Percentiles rank a stretch among this genome's conserved stretches.
These are phyloP conservation scores for Drosophila pullipes DNA, from an alignment of 2,888 invertebrate genomes.

Conservation along the genomic window DNA sequence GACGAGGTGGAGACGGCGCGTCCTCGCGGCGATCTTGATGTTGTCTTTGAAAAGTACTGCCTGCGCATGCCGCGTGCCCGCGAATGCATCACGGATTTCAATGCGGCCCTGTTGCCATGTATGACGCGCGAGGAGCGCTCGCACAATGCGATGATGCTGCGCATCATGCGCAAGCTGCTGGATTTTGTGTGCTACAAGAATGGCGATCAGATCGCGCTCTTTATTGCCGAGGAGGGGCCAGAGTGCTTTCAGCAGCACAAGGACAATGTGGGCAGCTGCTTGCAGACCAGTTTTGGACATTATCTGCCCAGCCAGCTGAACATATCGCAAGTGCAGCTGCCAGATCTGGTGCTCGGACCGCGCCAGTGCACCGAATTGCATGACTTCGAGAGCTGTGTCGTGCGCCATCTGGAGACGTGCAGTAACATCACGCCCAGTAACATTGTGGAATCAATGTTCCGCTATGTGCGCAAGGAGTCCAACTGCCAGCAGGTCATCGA, in stretches of 20 bases:
- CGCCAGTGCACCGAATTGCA: conserved; percentile 82
- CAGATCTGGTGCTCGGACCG: conserved; percentile 88
- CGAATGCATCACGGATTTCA: conserved; percentile 88
- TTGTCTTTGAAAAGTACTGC: conserved; percentile 91
- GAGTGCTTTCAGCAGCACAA: conserved; percentile 89
- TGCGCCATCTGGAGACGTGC: conserved; percentile 87
- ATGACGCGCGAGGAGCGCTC: conserved; percentile 87
- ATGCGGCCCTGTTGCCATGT: conserved; percentile 88
- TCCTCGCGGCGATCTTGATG: conserved; percentile 88
- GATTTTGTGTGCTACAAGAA: conserved; percentile 91
- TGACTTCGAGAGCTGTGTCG: conserved; percentile 77
- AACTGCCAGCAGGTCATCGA: conserved; percentile 86
- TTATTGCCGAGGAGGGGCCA: conserved; percentile 91
- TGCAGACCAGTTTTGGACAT: conserved; percentile 87
- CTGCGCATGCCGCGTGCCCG: conserved; percentile 85
- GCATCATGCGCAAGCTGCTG: conserved; percentile 86
- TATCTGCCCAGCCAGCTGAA: conserved; percentile 85
- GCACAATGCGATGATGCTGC: conserved; percentile 88
- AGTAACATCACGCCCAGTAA: conserved; percentile 91
- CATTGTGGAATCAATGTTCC: conserved; percentile 91
- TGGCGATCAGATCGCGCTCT: conserved; percentile 92
- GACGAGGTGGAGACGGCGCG: conserved; percentile 89
- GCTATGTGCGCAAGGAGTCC: conserved; percentile 89
- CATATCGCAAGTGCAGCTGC: conserved; percentile 80
- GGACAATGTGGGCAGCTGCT: conserved; percentile 87